These are phyloP conservation scores for Apodemus sylvaticus DNA, from an alignment of 2,113 vertebrate genomes.

Conservation along the genomic window DNA sequence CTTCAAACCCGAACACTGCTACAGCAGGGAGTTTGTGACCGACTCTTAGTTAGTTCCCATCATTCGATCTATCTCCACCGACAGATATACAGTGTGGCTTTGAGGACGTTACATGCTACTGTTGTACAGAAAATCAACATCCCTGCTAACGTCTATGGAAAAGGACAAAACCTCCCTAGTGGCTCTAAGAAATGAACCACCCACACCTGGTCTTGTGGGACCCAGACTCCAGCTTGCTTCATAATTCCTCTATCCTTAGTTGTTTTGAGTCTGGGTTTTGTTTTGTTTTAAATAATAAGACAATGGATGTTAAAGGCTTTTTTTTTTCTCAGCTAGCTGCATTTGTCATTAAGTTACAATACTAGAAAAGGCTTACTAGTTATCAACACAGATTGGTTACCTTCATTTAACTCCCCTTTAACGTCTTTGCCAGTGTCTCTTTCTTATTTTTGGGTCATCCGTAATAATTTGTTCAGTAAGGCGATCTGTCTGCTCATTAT, in stretches of 20 bases:
- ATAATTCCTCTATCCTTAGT: background rate
- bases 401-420: background rate
- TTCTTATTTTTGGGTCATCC: background rate
- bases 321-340: background rate
- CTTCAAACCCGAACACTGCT: background rate
- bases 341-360: background rate
- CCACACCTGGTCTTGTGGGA: background rate
- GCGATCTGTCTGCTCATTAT: background rate
- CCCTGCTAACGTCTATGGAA: background rate
- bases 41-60: rapidly evolving
- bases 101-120: rapidly evolving
- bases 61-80: rapidly evolving
- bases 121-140: rapidly evolving
- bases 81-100: rapidly evolving
- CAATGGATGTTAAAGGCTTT: background rate
- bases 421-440: background rate
- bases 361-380: background rate
- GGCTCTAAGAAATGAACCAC: background rate
- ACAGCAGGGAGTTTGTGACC: rapidly evolving
- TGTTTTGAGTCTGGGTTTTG: background rate
- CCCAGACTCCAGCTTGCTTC: background rate
- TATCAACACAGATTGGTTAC: background rate
- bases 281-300: background rate
- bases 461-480: background rate
- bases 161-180: background rate